phyloP scores from a whole-genome alignment of 2,888 invertebrate genomes.

The Eupithecia exiguata region DNA sequence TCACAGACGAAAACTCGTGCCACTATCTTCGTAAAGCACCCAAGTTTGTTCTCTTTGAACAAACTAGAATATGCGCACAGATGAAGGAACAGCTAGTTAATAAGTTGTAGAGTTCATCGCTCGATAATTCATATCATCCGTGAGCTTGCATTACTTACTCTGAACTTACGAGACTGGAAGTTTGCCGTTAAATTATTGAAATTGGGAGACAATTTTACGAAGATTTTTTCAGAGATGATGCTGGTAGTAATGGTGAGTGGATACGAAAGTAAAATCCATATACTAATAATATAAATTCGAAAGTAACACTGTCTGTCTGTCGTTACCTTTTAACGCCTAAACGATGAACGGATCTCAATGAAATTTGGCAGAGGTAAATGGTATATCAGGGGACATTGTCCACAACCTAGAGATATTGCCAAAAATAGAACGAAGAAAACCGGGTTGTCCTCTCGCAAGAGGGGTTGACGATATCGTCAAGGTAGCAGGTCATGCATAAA shows the following conservation, averaged over 20 bases:
- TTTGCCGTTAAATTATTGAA: conserved; percentile 1
- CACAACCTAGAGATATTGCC: background rate
- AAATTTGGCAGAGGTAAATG: too few relatives aligned
- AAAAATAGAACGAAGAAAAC: too few relatives aligned
- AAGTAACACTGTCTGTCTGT: too few relatives aligned
- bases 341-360: too few relatives aligned
- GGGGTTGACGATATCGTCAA: too few relatives aligned
- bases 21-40: background rate
- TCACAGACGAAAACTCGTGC: background rate
- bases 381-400: too few relatives aligned
- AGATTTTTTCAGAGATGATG: background rate
- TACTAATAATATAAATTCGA: too few relatives aligned
- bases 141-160: conserved; percentile 13
- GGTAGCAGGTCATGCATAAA: too few relatives aligned
- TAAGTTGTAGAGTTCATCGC: conserved; percentile 24
- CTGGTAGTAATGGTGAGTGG: background rate
- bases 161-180: conserved; percentile 8
- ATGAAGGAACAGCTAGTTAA: conserved; percentile 4
- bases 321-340: too few relatives aligned
- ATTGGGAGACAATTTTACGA: background rate
- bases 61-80: background rate
- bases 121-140: conserved; percentile 31
- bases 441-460: too few relatives aligned
- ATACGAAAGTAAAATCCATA: too few relatives aligned
- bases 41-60: background rate